Percentiles rank a stretch among this genome's conserved stretches.
These are phyloP conservation scores for Chloromyia formosa DNA, from an alignment of 2,888 invertebrate species.

Conservation along the genomic window DNA sequence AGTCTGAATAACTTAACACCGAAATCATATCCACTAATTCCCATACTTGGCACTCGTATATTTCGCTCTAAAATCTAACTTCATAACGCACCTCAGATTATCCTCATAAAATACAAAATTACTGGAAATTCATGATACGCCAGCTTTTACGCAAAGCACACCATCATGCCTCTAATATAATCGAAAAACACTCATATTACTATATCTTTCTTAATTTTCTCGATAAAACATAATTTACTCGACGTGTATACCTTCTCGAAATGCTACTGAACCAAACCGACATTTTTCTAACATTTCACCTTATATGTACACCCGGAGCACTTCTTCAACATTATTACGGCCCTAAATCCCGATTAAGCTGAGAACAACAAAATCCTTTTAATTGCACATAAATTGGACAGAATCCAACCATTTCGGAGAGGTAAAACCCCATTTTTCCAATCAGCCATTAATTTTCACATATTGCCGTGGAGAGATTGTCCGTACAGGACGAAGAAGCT, in stretches of 20 bases:
- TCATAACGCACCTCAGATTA: too few species aligned
- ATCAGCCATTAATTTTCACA: constrained; percentile 49
- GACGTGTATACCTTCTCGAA: not conserved
- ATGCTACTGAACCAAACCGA: not conserved
- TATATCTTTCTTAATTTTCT: constrained; percentile 12
- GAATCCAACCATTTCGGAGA: constrained; percentile 39
- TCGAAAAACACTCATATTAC: not conserved
- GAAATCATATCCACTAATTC: too few species aligned
- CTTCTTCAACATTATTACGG: constrained; percentile 44
- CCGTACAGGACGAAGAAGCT: not conserved
- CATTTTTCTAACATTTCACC: constrained; percentile 40
- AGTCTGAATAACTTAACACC: too few species aligned
- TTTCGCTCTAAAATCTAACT: too few species aligned
- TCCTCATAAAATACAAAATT: too few species aligned
- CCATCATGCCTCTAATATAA: not conserved
- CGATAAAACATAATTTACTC: constrained; percentile 30
- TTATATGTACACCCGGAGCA: constrained; percentile 1
- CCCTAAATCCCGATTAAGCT: constrained; percentile 49
- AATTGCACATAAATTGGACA: constrained; percentile 50
- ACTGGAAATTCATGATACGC: too few species aligned
- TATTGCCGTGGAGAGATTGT: constrained; percentile 38
- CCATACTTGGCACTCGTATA: too few species aligned
- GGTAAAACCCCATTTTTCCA: constrained; percentile 48
- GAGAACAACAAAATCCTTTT: constrained; percentile 51
- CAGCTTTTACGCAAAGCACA: too few species aligned